These are phyloP conservation scores for Brotula barbata DNA, from an alignment of 2,797 vertebrate genomes.

Conservation along the genomic window DNA sequence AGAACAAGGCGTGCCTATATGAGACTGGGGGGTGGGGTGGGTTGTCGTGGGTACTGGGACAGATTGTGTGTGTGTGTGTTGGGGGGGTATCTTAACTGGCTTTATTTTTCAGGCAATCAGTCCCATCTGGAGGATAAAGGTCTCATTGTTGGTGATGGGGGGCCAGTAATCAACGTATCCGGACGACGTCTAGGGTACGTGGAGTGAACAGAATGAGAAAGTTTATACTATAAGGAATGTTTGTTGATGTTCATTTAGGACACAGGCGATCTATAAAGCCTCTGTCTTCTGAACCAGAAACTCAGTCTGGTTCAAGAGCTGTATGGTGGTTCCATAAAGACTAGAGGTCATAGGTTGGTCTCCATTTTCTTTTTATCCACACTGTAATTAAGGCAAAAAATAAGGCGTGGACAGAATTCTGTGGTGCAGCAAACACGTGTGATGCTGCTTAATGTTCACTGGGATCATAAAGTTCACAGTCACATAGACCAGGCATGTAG, in stretches of 20 bases:
- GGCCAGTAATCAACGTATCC: slow-evolving; percentile 35
- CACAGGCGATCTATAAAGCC: not conserved
- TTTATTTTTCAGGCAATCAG: slow-evolving; percentile 46
- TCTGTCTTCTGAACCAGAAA: not conserved
- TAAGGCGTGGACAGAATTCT: too few relatives aligned
- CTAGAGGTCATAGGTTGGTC: too few relatives aligned
- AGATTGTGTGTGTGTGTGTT: not conserved
- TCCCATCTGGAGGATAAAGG: slow-evolving; percentile 20
- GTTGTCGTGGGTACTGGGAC: not conserved
- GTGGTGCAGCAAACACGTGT: too few relatives aligned
- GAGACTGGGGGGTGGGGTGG: not conserved
- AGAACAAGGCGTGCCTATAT: slow-evolving; percentile 20
- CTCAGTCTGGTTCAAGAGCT: not conserved
- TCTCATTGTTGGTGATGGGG: slow-evolving; percentile 28
- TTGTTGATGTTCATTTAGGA: not conserved
- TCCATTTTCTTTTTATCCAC: too few relatives aligned
- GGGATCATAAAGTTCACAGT: too few relatives aligned
- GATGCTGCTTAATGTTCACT: too few relatives aligned
- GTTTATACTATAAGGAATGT: not conserved
- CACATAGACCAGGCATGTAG: too few relatives aligned
- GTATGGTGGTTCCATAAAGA: not conserved
- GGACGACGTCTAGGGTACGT: not conserved
- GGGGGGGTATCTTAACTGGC: slow-evolving; percentile 14
- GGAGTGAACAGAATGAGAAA: not conserved
- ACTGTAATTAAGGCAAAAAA: too few relatives aligned